Percentiles rank a stretch among this genome's conserved stretches.
Evolutionary conservation across 2,113 vertebrate species (phyloP).

Genomic region (Sciurus niger): DNA sequence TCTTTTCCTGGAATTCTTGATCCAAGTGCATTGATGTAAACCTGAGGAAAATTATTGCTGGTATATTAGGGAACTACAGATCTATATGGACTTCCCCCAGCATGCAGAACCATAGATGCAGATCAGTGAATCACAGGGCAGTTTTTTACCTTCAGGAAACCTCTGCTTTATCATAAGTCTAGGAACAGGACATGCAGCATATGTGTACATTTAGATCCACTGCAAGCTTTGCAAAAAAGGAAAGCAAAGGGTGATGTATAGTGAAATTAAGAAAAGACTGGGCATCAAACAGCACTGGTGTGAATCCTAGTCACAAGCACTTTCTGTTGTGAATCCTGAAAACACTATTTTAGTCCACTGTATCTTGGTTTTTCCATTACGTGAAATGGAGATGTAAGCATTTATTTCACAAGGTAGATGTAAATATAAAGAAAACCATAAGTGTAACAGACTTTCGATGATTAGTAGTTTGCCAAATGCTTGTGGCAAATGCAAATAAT

Average conservation of each 20-base stretch:
- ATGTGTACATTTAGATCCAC: not conserved
- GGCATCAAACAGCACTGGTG: not conserved
- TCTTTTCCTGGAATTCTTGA: not conserved
- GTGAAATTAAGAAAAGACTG: too few relatives aligned
- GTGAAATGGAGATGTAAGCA: not conserved
- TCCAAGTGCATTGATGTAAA: not conserved
- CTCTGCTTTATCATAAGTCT: not conserved
- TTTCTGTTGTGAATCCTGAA: not conserved
- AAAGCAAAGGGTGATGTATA: accelerated
- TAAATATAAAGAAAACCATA: not conserved
- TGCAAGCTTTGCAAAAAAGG: not conserved
- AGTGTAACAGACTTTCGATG: not conserved
- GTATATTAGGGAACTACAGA: accelerated
- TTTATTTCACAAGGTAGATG: not conserved
- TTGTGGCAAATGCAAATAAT: not conserved
- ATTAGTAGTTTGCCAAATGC: not conserved
- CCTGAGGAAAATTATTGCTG: not conserved
- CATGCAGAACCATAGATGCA: accelerated
- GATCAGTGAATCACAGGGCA: not conserved
- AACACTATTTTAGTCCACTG: not conserved
- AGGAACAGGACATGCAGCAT: not conserved
- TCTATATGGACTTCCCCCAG: not conserved
- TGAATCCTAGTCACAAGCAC: not conserved
- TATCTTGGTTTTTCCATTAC: not conserved
- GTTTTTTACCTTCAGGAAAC: not conserved